Conservation (phyloP, 2,888 invertebrate genomes). For the Hetaerina titia region DNA sequence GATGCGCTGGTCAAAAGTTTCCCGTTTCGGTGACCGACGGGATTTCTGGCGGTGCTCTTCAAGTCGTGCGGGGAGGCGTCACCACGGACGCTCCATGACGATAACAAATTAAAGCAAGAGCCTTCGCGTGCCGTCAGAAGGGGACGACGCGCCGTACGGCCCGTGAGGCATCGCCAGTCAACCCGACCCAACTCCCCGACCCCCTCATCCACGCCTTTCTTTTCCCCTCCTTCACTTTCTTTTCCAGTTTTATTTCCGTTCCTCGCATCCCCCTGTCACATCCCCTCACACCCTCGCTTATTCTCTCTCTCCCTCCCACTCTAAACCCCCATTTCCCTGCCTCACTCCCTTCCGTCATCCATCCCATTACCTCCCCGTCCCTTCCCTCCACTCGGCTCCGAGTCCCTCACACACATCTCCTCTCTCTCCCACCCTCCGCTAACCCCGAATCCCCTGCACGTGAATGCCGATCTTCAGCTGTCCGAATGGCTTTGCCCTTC, state of each 20-base stretch:
- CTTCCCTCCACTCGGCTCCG: no score
- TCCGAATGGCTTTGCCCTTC: constrained; percentile 8
- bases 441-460: no score
- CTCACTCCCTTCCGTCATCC: background rate
- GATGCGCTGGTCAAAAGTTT: no score
- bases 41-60: no score
- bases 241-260: background rate
- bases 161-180: no score
- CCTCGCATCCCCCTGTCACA: background rate
- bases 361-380: background rate
- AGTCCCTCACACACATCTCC: background rate
- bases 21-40: no score
- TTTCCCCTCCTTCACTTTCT: background rate
- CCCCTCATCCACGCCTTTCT: background rate
- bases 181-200: background rate
- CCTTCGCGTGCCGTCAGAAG: no score
- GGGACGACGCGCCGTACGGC: no score
- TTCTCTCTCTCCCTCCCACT: background rate
- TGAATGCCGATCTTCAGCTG: constrained; percentile 8
- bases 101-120: no score
- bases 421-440: no score
- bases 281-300: background rate
- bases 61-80: no score
- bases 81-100: no score
- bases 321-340: background rate